phyloP scores from a whole-genome alignment of 2,113 vertebrate species.

The Aptenodytes forsteri region DNA sequence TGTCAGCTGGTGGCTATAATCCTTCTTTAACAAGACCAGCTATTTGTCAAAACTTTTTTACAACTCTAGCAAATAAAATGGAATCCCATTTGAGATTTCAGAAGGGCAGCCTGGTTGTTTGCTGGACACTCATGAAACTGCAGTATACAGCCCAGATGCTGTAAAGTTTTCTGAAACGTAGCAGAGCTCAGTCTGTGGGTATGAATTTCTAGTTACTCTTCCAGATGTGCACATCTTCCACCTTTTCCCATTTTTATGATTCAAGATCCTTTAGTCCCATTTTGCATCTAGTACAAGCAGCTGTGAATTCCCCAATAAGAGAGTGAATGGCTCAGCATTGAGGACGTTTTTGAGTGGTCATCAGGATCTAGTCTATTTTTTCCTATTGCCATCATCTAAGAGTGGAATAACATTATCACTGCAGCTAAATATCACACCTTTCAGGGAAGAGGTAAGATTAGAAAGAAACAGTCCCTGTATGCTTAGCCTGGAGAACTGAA shows the following conservation, averaged over 20 bases:
- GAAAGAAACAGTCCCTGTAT: background rate
- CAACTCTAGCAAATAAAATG: background rate
- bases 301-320: background rate
- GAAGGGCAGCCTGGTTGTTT: background rate
- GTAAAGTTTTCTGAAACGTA: background rate
- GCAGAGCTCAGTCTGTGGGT: background rate
- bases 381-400: background rate
- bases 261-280: background rate
- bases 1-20: background rate
- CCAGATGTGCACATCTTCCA: background rate
- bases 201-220: background rate
- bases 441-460: background rate
- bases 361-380: background rate
- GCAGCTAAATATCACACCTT: background rate
- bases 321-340: background rate
- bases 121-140: background rate
- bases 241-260: background rate
- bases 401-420: constrained; percentile 4
- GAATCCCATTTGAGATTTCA: background rate
- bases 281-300: background rate
- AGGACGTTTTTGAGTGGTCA: background rate
- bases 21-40: background rate
- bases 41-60: background rate
- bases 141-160: background rate
- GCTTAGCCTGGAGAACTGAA: background rate